Evolutionary conservation across 2,113 vertebrate species (phyloP).

Genomic region (Erythrocercus mccallii): DNA sequence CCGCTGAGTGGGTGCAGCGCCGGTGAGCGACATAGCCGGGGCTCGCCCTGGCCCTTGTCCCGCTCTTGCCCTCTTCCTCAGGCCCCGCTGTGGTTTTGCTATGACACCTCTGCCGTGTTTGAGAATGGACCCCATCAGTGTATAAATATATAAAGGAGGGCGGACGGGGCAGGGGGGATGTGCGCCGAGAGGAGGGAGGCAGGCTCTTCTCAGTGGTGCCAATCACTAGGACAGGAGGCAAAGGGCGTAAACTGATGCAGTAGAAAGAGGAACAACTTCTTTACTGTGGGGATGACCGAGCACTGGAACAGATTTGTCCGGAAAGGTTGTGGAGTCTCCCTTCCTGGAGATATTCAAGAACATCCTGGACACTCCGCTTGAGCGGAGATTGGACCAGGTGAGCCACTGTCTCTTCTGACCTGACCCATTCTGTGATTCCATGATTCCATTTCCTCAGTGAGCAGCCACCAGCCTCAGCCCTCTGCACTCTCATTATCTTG

Average conservation of each 20-base stretch:
- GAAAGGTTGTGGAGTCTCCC: not conserved
- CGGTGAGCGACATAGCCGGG: accelerated
- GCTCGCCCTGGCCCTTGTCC: not conserved
- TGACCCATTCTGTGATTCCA: not conserved
- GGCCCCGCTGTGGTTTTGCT: not conserved
- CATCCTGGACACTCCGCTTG: not conserved
- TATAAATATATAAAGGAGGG: not conserved
- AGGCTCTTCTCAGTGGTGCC: not conserved
- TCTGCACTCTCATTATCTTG: accelerated
- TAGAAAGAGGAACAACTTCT: not conserved
- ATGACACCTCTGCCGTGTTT: not conserved
- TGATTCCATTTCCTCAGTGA: not conserved
- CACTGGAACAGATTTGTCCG: not conserved
- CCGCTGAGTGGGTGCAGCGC: not conserved
- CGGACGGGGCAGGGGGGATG: accelerated
- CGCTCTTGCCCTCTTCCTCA: accelerated
- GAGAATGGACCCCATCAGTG: not conserved
- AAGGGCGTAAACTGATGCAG: not conserved
- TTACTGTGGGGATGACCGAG: not conserved
- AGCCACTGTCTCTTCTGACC: not conserved
- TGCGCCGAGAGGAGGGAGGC: not conserved
- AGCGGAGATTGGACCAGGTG: not conserved
- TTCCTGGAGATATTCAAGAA: not conserved
- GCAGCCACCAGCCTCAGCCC: too few species aligned
- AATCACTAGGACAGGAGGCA: not conserved